A percentile compares a stretch with the other conserved stretches of the same genome.
phyloP scores from a whole-genome alignment of 2,888 invertebrate species.

The Entomobrya multifasciata region DNA sequence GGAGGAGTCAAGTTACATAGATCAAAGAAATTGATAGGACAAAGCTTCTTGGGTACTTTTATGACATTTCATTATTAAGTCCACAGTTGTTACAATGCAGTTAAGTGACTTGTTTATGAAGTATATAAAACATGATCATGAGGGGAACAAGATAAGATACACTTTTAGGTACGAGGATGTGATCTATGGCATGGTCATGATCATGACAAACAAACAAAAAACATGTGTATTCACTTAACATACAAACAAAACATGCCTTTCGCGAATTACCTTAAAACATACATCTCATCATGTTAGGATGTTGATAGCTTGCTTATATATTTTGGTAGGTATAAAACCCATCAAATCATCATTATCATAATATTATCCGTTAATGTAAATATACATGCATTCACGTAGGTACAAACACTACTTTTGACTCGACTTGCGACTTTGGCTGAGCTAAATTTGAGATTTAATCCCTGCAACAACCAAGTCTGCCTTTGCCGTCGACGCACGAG shows the following conservation, averaged over 20 bases:
- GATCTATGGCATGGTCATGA: conserved; percentile 42
- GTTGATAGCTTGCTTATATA: not conserved
- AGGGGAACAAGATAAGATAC: not conserved
- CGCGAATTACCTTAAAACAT: not conserved
- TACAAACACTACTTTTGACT: no score
- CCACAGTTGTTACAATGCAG: not conserved
- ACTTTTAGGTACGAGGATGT: not conserved
- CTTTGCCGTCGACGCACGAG: not conserved
- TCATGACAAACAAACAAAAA: conserved; percentile 5
- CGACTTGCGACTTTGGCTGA: conserved; percentile 3
- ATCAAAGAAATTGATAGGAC: conserved; percentile 2
- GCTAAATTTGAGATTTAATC: conserved; percentile 41
- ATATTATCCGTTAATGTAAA: not conserved
- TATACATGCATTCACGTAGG: no score
- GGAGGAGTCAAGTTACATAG: not conserved
- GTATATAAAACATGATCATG: conserved; percentile 18
- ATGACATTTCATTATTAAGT: not conserved
- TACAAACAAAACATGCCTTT: not conserved
- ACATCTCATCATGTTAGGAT: not conserved
- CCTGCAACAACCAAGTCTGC: not conserved
- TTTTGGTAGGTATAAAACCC: not conserved
- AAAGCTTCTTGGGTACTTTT: not conserved
- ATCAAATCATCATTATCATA: not conserved
- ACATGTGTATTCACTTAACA: not conserved
- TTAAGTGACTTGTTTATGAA: conserved; percentile 1